Evolutionary conservation across 2,797 vertebrate genomes (phyloP), one percentile per base, ranked within the genome.

Genomic region (Acanthurus lineatus): DNA sequence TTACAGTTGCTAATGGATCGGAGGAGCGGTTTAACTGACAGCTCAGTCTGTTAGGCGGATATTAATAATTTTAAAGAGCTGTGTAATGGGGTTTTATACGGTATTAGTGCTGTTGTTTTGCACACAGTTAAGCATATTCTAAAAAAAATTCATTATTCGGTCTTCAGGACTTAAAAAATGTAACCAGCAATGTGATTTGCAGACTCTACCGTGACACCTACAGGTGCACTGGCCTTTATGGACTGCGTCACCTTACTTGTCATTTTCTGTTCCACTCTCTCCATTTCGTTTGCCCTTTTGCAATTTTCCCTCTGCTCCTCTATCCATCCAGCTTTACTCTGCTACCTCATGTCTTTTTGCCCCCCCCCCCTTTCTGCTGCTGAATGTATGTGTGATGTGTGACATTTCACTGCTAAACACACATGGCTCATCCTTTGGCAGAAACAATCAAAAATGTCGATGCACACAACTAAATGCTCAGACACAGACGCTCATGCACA

Each of bases 371-470:
- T 69, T 35, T 77, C 16, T 62, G 67, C 77, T 3, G 48, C 61
- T 63, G 67, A 72, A 72, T 42, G 40, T 42, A 9, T 42, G 40
- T 42, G 40, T 42, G 40, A 62, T 32, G 61, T 1, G 9, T 89
- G 88, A 88, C 86, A 90, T 90, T 88, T 92, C 44, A 48, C 73
- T 40, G 53, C 54, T 60, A 14, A 52, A 70, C 58, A 83, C 73
- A 59, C 75, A 53, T 2, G 1, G 44, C 63, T 79, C 56, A 35
- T 71, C 7, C 35, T 48, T 58, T 9, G 47, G 9, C 9, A 32
- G 64, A 48, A 67, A 59, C n/a, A 57, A 49, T 15, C 47, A 22
- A 5, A 65, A 63, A 77, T 49, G 45, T 67, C 48, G 49, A 49
- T 17, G 28, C 45, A 59, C 3, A 49, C 11, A 38, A 47, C 51